A percentile compares a stretch with the other conserved stretches of the same genome.
These are phyloP conservation scores for Dipodomys ordii DNA, from an alignment of 2,113 vertebrate species.

Conservation along the genomic window DNA sequence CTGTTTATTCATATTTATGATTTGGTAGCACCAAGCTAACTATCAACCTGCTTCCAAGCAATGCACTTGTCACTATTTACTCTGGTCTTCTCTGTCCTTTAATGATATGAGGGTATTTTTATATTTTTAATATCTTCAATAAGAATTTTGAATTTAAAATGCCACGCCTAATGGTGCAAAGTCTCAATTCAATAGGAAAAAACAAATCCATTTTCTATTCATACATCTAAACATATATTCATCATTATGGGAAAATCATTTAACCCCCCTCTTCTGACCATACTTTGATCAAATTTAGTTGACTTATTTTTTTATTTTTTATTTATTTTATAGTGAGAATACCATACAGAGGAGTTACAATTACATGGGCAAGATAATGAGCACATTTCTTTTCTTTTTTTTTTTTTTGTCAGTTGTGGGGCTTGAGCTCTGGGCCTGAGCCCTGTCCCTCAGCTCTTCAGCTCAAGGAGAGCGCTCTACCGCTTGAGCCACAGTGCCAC, in stretches of 20 bases:
- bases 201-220: background rate
- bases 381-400: too few species aligned
- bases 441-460: too few species aligned
- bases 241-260: background rate
- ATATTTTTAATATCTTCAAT: background rate
- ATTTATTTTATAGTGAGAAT: too few species aligned
- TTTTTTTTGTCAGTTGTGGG: too few species aligned
- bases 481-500: too few species aligned
- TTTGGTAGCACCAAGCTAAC: background rate
- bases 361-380: too few species aligned
- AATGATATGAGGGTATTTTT: background rate
- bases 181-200: background rate
- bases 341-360: too few species aligned
- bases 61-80: background rate
- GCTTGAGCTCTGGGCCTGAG: too few species aligned
- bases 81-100: background rate
- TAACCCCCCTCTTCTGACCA: background rate
- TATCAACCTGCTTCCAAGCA: background rate
- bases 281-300: background rate
- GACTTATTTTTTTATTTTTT: background rate
- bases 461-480: too few species aligned
- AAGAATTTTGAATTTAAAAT: background rate
- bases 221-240: background rate
- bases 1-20: background rate
- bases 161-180: background rate